These are phyloP conservation scores for Chaunax sp. DNA, from an alignment of 2,797 vertebrate species.

Conservation along the genomic window DNA sequence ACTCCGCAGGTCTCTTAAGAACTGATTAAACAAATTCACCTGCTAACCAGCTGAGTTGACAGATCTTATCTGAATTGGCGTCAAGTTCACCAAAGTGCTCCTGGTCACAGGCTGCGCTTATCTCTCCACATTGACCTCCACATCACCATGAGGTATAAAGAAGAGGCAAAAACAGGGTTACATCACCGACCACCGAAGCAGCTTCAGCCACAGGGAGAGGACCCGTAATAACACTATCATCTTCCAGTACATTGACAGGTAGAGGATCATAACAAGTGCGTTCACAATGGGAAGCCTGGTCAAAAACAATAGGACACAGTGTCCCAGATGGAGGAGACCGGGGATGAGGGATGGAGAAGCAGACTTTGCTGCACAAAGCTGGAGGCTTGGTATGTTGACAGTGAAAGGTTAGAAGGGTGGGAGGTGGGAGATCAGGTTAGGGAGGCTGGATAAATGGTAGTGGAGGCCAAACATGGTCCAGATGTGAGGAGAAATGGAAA, in stretches of 20 bases:
- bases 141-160: slow-evolving; percentile 5
- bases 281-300: slow-evolving; percentile 37
- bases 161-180: slow-evolving; percentile 30
- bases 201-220: slow-evolving; percentile 18
- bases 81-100: background rate
- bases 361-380: slow-evolving; percentile 45
- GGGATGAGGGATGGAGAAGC: slow-evolving; percentile 7
- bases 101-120: too few species aligned
- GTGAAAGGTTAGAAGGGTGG: slow-evolving; percentile 70
- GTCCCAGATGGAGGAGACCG: slow-evolving; percentile 11
- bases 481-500: slow-evolving; percentile 43
- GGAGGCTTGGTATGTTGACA: slow-evolving; percentile 63
- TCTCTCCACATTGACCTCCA: slow-evolving; percentile 7
- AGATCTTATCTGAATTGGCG: background rate
- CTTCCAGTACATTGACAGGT: slow-evolving; percentile 39
- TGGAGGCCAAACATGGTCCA: slow-evolving; percentile 40
- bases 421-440: slow-evolving; percentile 52
- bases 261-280: slow-evolving; percentile 57
- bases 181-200: slow-evolving; percentile 1
- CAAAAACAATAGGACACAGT: slow-evolving; percentile 47
- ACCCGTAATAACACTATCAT: slow-evolving; percentile 51
- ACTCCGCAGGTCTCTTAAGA: background rate
- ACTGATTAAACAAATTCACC: slow-evolving; percentile 4
- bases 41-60: slow-evolving; percentile 33
- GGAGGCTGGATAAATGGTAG: slow-evolving; percentile 5